Base-by-base conservation (phyloP, 2,888 invertebrate genomes). In the Spodoptera littoralis region DNA sequence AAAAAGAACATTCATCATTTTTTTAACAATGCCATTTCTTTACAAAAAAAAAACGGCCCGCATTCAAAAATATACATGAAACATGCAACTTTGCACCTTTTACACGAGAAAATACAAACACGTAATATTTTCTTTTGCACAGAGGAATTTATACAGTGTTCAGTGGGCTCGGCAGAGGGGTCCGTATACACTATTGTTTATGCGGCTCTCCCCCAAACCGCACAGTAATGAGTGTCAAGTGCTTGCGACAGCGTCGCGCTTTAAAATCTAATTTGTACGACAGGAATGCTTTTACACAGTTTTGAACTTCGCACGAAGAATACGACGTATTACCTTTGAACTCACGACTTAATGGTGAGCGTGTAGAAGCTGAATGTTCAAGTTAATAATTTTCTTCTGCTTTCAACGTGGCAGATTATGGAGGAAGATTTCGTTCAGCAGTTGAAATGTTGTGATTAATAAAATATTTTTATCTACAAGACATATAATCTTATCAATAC, bases 251-350 rank as follows among this genome's bases (percentile, higher is more conserved):
- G 73, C 64, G 60, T 58, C 68, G 70, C 62, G 79, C 72, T 77
- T 80, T 81, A 77, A 80, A 84, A 81, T 82, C 81, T 80, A 74
- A 82, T 82, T 84, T 83, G 75, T 70, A 52, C 51, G 58, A 75
- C 76, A 66, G 63, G 66, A 80, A 81, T 73, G 77, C 73, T 80
- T 78, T 77, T 70, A 79, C 76, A 73, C 70, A 70, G 76, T 76
- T 81, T 75, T 72, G 63, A 76, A 73, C 76, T 77, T 62, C 59
- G 59, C 44, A 60, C 60, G 45, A 66, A 62, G 63, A 61, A 54
- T 64, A 65, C 63, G 54, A 53, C 44, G 43, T 56, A 36, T 36
- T 36, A 65, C 57, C 59, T 72, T 65, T 62, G 60, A 69, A 49
- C 59, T 27, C 56, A 59, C 51, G 30, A 53, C 51, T 75, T 63